phyloP scores from a whole-genome alignment of 2,797 vertebrate genomes.

The Pogoniulus pusillus region DNA sequence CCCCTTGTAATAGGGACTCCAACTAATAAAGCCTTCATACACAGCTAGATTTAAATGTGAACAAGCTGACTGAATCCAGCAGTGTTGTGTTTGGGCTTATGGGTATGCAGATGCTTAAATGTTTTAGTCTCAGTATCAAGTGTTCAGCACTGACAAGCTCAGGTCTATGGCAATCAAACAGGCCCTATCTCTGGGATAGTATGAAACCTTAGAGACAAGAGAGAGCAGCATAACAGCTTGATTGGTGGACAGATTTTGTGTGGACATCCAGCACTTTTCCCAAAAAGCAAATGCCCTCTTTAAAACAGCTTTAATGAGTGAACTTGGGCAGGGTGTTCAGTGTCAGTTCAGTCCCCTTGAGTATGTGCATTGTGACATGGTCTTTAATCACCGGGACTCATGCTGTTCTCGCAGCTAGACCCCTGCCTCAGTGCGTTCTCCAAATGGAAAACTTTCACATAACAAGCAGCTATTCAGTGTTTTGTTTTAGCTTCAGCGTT shows the following conservation, averaged over 20 bases:
- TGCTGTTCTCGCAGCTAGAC: neutral
- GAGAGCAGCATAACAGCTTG: neutral
- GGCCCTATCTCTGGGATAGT: neutral
- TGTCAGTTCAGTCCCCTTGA: neutral
- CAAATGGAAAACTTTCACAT: slow-evolving; percentile 7
- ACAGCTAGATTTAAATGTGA: neutral
- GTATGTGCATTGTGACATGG: neutral
- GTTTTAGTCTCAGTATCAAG: neutral
- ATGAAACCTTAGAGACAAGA: neutral
- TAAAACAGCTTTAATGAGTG: neutral
- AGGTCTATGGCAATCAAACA: neutral
- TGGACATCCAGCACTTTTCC: neutral
- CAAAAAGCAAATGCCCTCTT: neutral
- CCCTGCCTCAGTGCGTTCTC: neutral
- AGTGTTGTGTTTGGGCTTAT: neutral
- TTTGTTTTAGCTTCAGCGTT: slow-evolving; percentile 20
- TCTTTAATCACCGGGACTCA: neutral
- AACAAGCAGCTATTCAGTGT: neutral
- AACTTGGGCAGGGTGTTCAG: neutral
- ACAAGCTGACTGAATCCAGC: neutral
- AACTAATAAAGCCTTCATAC: neutral
- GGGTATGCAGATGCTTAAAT: neutral
- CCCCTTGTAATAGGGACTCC: too few species aligned
- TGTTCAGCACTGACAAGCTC: neutral
- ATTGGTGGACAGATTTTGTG: neutral